Base-by-base conservation (phyloP, 2,113 vertebrate genomes). In the Hiodon alosoides region DNA sequence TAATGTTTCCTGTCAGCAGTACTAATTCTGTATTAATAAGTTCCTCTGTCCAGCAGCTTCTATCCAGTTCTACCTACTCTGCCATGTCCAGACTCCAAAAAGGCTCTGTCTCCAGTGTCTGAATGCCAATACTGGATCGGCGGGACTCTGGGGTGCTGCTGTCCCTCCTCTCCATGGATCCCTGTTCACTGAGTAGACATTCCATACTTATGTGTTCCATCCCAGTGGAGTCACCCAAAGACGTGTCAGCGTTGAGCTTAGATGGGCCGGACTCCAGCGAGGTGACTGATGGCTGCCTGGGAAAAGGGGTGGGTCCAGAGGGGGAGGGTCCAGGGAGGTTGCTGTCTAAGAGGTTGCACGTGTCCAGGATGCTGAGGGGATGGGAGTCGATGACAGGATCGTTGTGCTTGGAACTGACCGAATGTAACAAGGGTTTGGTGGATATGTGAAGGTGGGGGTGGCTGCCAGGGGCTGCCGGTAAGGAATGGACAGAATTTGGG, bases 21-120 rank as follows among this genome's bases (percentile, higher is more conserved):
- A 52, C 17, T 55, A 54, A 70, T 10, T 17, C 57, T 58, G 4
- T 72, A 9, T 2, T 54, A 3, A 74, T 4, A 6, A 64, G 46
- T 66, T 83, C 67, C 80, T 3, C 46, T 59, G 2, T 67, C 57
- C 64, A 67, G 65, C 54, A 59, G 46, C 31, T 7, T 17, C 64
- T 67, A 13, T 11, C 13, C 87, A 51, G 89, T 54, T 90, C 86
- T 16, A 14, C 8, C 67, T 77, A 74, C 31, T 79, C 73, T 0
- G 83, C 88, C 75, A 90, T 83, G 80, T 91, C 88, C 78, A 89
- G 76, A 78, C 87, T 90, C 89, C 90, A 91, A 4, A 88, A 90
- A 65, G 88, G 86, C 77, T 92, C 90, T 13, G 87, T 86, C 81
- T 86, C 86, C 76, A 85, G 86, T 69, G 88, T 90, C 79, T 90